Evolutionary conservation across 2,888 invertebrate species (phyloP).

Genomic region (Sialis lutaria): DNA sequence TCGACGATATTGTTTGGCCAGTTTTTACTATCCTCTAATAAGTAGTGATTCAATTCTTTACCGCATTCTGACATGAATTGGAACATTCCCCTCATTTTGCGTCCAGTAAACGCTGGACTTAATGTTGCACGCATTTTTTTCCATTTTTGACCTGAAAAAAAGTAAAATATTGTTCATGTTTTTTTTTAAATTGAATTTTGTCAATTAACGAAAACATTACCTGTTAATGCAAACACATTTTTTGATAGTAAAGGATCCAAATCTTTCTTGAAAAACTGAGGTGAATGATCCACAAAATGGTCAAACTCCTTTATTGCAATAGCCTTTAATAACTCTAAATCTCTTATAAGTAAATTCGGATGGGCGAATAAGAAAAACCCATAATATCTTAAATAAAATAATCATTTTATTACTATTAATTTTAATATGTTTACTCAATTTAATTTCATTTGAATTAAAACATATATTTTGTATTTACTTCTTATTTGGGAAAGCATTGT

Average conservation of each 20-base stretch:
- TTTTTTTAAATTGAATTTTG: neutral
- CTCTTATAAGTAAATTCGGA: conserved; percentile 8
- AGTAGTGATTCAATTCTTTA: conserved; percentile 7
- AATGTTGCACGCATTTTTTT: conserved; percentile 18
- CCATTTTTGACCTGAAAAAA: conserved; percentile 15
- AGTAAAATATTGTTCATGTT: neutral
- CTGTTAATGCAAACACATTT: conserved; percentile 8
- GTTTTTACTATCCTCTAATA: conserved; percentile 1
- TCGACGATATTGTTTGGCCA: neutral
- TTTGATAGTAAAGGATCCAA: conserved; percentile 8
- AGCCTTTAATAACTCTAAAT: conserved; percentile 11
- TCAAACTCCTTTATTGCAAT: conserved; percentile 11
- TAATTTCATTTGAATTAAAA: no score
- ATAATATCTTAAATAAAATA: neutral
- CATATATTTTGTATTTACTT: no score
- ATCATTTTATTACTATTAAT: neutral
- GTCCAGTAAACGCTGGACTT: conserved; percentile 19
- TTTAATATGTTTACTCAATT: no score
- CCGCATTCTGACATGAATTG: conserved; percentile 15
- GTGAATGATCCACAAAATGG: conserved; percentile 8
- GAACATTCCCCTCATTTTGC: conserved; percentile 19
- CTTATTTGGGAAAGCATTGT: neutral
- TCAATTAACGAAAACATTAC: neutral
- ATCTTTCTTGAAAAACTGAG: conserved; percentile 7
- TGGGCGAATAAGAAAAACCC: conserved; percentile 8